Percentiles rank a stretch among this genome's conserved stretches.
These are phyloP conservation scores for Chromis chromis DNA, from an alignment of 2,797 vertebrate species.

Conservation along the genomic window DNA sequence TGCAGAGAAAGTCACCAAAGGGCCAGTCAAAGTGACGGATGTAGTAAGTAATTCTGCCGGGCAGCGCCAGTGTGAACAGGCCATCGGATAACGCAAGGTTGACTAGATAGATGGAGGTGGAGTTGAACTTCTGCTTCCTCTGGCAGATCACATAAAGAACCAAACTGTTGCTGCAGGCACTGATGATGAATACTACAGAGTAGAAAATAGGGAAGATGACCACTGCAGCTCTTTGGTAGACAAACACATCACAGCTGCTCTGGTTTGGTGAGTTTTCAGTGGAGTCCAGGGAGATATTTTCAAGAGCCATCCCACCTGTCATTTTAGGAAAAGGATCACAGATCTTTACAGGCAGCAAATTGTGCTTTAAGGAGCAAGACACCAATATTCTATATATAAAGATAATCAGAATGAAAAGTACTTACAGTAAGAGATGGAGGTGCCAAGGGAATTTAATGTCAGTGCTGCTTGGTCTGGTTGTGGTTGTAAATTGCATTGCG, in stretches of 20 bases:
- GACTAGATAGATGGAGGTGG: conserved; percentile 86
- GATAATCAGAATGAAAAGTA: not conserved
- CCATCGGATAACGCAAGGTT: conserved; percentile 89
- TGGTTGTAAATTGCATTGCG: conserved; percentile 18
- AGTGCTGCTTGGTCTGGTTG: conserved; percentile 14
- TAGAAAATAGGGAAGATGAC: conserved; percentile 87
- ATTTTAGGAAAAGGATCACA: conserved; percentile 12
- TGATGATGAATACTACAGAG: conserved; percentile 81
- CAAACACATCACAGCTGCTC: conserved; percentile 84
- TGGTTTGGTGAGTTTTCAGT: conserved; percentile 61
- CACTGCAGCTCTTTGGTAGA: conserved; percentile 72
- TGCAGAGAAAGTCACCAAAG: conserved; percentile 87
- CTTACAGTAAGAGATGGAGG: conserved; percentile 34
- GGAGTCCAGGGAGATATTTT: conserved; percentile 52
- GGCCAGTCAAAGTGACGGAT: conserved; percentile 87
- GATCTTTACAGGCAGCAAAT: not conserved
- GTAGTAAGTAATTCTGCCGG: conserved; percentile 87
- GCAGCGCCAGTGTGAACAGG: conserved; percentile 88
- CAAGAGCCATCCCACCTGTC: conserved; percentile 59
- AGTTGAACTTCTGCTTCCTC: conserved; percentile 88
- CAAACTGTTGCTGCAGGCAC: conserved; percentile 85
- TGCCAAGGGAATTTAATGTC: not conserved
- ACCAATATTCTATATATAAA: not conserved
- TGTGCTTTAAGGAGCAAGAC: not conserved
- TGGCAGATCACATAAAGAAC: conserved; percentile 87